phyloP scores from a whole-genome alignment of 2,888 invertebrate genomes.

The Trichacis sp. region DNA sequence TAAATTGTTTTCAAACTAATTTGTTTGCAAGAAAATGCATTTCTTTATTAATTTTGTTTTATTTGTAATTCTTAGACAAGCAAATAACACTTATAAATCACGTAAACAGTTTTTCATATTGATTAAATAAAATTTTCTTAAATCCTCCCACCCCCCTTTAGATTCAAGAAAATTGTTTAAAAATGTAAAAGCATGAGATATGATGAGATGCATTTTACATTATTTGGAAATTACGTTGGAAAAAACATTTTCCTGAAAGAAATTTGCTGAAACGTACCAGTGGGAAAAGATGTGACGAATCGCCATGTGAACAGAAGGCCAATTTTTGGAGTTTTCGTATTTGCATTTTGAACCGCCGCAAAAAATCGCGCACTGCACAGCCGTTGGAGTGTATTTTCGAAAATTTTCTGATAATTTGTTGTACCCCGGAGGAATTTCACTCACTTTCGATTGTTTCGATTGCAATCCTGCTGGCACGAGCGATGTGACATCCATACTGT shows the following conservation, averaged over 20 bases:
- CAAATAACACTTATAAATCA: too few relatives aligned
- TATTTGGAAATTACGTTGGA: background rate
- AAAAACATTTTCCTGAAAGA: too few relatives aligned
- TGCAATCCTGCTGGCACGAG: slow-evolving; percentile 63
- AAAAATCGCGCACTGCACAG: slow-evolving; percentile 83
- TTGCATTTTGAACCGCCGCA: slow-evolving; percentile 87
- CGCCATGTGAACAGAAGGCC: slow-evolving; percentile 75
- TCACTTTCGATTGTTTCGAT: slow-evolving; percentile 51
- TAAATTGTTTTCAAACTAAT: too few relatives aligned
- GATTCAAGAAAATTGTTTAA: too few relatives aligned
- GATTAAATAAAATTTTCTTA: too few relatives aligned
- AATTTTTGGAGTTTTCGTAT: slow-evolving; percentile 79
- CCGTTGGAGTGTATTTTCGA: slow-evolving; percentile 76
- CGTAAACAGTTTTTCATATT: too few relatives aligned
- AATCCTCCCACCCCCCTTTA: too few relatives aligned
- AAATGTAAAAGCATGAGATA: too few relatives aligned
- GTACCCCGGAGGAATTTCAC: slow-evolving; percentile 61
- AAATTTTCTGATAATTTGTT: slow-evolving; percentile 70
- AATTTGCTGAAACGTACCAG: slow-evolving; percentile 75
- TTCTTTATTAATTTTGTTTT: too few relatives aligned
- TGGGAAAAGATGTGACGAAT: slow-evolving; percentile 86
- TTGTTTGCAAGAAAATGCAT: too few relatives aligned
- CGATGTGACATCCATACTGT: slow-evolving; percentile 62
- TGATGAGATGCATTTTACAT: background rate
- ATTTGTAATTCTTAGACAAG: too few relatives aligned